phyloP scores from a whole-genome alignment of 2,797 vertebrate species.

The Hoplostethus atlanticus region DNA sequence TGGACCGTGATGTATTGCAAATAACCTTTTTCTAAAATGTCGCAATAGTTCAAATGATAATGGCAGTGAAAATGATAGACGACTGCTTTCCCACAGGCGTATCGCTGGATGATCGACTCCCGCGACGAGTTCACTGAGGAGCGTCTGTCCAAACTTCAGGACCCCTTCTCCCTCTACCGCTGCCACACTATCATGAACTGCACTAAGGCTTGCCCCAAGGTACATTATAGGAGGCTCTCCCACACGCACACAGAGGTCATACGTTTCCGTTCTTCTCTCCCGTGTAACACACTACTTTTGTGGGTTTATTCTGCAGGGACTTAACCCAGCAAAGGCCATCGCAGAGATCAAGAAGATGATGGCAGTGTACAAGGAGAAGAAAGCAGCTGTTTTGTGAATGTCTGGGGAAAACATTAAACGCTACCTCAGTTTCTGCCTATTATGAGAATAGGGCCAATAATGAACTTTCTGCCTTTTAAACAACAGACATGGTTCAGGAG shows the following conservation, averaged over 20 bases:
- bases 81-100: slow-evolving; percentile 80
- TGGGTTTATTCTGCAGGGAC: slow-evolving; percentile 80
- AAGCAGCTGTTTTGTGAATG: slow-evolving; percentile 61
- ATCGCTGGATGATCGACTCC: slow-evolving; percentile 94
- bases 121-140: slow-evolving; percentile 92
- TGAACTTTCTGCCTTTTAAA: not conserved
- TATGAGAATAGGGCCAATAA: slow-evolving; percentile 3
- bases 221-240: slow-evolving; percentile 48
- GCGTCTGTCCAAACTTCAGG: slow-evolving; percentile 90
- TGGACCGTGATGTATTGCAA: not conserved
- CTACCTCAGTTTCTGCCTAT: not conserved
- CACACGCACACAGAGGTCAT: not conserved
- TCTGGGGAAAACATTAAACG: not conserved
- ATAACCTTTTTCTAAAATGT: not conserved
- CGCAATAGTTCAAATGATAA: not conserved
- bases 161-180: slow-evolving; percentile 92
- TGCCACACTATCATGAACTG: slow-evolving; percentile 97
- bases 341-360: slow-evolving; percentile 99
- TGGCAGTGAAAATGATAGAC: not conserved
- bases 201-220: slow-evolving; percentile 91
- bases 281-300: slow-evolving; percentile 10
- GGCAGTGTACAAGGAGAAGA: slow-evolving; percentile 91
- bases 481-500: no score
- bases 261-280: no score
- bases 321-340: slow-evolving; percentile 95